Conservation (phyloP, 2,888 invertebrate species). For the Lasioglossum figueresi region DNA sequence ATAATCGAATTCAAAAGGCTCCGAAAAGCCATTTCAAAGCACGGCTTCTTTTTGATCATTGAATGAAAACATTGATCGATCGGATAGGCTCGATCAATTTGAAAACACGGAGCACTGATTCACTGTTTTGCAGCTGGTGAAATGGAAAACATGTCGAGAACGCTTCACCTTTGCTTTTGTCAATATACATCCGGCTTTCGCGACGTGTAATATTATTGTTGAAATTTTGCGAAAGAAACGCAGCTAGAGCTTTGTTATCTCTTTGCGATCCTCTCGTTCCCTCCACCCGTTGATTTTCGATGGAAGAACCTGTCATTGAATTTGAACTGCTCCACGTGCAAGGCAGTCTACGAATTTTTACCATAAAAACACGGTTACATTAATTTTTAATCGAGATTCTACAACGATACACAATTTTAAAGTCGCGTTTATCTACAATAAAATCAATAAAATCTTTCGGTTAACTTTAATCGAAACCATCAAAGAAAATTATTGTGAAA, state of each 20-base stretch:
- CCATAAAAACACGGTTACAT: not conserved
- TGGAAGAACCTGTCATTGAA: conserved; percentile 4
- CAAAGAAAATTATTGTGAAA: not conserved
- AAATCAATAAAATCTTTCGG: no score
- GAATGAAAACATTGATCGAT: not conserved
- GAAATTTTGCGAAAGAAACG: conserved; percentile 46
- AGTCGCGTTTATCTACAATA: not conserved
- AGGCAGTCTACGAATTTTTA: not conserved
- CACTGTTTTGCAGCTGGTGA: conserved; percentile 50
- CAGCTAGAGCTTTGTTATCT: conserved; percentile 30
- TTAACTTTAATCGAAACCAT: no score
- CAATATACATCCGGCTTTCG: conserved; percentile 54
- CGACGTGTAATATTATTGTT: conserved; percentile 46
- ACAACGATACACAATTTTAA: not conserved
- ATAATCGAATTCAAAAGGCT: not conserved
- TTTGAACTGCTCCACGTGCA: not conserved
- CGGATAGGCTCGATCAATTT: conserved; percentile 12
- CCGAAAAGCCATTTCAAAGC: not conserved
- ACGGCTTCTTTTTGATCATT: not conserved
- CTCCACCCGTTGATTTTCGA: not conserved
- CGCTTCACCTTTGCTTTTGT: conserved; percentile 54
- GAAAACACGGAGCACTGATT: conserved; percentile 47
- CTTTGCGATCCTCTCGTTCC: not conserved
- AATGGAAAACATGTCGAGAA: conserved; percentile 53
- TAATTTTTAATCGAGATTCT: no score